Percentiles rank a stretch among this genome's conserved stretches.
phyloP scores from a whole-genome alignment of 1,140 invertebrate species.

The Drosophila ohnishii region DNA sequence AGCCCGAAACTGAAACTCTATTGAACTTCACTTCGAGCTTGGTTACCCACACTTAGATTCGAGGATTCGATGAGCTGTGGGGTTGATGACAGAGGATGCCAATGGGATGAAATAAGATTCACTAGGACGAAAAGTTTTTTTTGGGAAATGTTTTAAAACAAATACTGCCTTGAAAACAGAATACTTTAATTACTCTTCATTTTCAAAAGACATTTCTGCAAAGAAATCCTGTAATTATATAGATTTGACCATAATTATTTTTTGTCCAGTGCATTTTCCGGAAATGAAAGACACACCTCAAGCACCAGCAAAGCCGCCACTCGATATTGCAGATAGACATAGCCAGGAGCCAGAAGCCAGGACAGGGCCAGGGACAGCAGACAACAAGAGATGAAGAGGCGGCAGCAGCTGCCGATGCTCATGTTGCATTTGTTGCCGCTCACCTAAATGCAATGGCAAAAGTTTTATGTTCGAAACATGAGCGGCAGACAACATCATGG shows the following conservation, averaged over 20 bases:
- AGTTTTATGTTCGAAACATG: conserved; percentile 65
- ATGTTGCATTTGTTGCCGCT: conserved; percentile 39
- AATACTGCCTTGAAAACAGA: background rate
- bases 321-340: conserved; percentile 41
- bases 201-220: background rate
- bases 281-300: conserved; percentile 57
- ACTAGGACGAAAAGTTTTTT: background rate
- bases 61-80: conserved; percentile 8
- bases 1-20: conserved; percentile 40
- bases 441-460: conserved; percentile 65
- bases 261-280: conserved; percentile 3
- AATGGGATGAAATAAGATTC: background rate
- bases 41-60: conserved; percentile 42
- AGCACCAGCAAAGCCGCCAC: conserved; percentile 62
- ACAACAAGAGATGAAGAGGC: conserved; percentile 12
- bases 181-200: background rate
- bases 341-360: conserved; percentile 7
- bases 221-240: background rate
- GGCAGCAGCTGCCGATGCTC: conserved; percentile 21
- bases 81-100: background rate
- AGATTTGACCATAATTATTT: background rate
- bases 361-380: conserved; percentile 17
- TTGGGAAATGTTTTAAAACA: no score
- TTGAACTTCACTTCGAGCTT: conserved; percentile 55
- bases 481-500: conserved; percentile 23